phyloP scores from a whole-genome alignment of 1,140 invertebrate genomes.

The Drosophila asahinai region DNA sequence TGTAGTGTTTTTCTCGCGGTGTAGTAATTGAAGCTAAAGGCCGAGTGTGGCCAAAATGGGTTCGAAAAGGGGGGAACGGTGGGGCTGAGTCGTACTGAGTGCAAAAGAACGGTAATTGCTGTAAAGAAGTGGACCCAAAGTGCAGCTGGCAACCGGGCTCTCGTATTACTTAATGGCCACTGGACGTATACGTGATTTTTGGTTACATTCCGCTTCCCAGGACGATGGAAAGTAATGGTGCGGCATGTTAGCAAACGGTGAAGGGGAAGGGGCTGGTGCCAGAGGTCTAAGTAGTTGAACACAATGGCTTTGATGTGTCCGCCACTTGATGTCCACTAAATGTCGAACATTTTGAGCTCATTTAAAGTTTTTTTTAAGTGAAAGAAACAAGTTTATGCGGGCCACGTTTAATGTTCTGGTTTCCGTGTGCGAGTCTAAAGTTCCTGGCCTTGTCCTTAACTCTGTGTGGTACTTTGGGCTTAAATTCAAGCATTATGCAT shows the following conservation, averaged over 20 bases:
- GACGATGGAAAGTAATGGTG: constrained; percentile 26
- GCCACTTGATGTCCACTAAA: constrained; percentile 55
- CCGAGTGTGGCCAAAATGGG: constrained; percentile 28
- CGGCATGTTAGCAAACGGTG: constrained; percentile 12
- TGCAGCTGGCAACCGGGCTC: constrained; percentile 61
- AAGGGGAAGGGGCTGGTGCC: not conserved
- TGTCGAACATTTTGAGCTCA: constrained; percentile 62
- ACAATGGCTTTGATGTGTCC: constrained; percentile 58
- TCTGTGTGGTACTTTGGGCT: not conserved
- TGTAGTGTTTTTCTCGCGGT: constrained; percentile 1
- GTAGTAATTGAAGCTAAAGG: constrained; percentile 48
- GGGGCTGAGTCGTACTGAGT: constrained; percentile 29
- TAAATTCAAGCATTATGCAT: not conserved
- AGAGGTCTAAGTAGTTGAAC: constrained; percentile 54
- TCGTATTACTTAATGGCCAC: constrained; percentile 71
- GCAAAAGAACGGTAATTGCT: constrained; percentile 52
- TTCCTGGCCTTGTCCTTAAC: not conserved
- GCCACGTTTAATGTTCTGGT: not conserved
- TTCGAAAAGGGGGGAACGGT: not conserved
- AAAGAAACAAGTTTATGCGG: constrained; percentile 35
- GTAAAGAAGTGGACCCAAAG: constrained; percentile 53
- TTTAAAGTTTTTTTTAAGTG: constrained; percentile 48
- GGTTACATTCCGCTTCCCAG: constrained; percentile 46
- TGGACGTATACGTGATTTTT: constrained; percentile 78
- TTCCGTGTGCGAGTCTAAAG: too few relatives aligned